Percentiles rank a stretch among this genome's conserved stretches.
Evolutionary conservation across 2,888 invertebrate genomes (phyloP).

Genomic region (Bursaphelenchus okinawaensis): DNA sequence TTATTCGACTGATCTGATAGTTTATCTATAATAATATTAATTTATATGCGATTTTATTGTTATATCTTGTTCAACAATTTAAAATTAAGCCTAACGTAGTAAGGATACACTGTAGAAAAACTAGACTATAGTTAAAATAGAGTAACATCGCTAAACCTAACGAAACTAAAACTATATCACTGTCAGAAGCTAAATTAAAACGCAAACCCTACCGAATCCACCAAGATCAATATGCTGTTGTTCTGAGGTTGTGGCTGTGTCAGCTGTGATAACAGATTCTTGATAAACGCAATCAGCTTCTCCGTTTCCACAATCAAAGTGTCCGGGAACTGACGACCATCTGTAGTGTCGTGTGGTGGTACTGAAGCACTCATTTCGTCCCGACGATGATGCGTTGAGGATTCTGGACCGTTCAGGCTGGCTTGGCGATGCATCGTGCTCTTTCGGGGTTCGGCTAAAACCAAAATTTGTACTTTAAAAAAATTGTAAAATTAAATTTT

Average conservation of each 20-base stretch:
- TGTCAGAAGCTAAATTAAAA: too few relatives aligned
- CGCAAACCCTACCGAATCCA: constrained; percentile 28
- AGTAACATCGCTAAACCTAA: too few relatives aligned
- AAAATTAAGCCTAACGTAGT: too few relatives aligned
- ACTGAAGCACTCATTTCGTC: background rate
- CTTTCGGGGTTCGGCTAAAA: background rate
- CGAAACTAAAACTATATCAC: too few relatives aligned
- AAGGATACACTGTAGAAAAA: too few relatives aligned
- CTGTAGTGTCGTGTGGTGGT: background rate
- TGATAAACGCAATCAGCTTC: constrained; percentile 29
- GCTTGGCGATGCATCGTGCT: background rate
- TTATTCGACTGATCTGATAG: constrained; percentile 34
- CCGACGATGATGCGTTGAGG: background rate
- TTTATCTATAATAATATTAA: constrained; percentile 27
- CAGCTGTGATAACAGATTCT: constrained; percentile 28
- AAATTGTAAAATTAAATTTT: background rate
- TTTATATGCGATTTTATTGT: constrained; percentile 7
- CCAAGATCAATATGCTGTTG: constrained; percentile 28
- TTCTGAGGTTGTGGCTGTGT: constrained; percentile 17
- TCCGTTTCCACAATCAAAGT: constrained; percentile 38
- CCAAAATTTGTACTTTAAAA: background rate
- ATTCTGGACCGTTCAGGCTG: background rate
- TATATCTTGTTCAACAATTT: background rate
- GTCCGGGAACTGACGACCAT: constrained; percentile 28
- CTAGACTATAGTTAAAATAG: too few relatives aligned